Conservation (phyloP, 2,113 vertebrate genomes). For the Calidris pugnax region DNA sequence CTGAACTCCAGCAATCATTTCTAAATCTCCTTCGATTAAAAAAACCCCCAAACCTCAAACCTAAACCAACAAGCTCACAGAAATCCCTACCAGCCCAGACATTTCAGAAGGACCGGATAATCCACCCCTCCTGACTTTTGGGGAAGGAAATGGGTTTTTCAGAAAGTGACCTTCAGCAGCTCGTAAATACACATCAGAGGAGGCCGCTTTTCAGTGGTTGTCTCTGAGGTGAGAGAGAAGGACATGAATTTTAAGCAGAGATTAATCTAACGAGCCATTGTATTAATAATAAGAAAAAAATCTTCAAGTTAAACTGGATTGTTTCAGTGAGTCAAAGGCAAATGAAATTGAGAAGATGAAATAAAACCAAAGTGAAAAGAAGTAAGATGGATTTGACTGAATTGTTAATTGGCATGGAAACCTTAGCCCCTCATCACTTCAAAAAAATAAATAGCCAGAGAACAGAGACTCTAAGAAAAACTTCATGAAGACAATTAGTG, state of each 20-base stretch:
- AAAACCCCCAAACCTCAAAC: background rate
- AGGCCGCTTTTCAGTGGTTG: background rate
- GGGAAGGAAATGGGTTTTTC: background rate
- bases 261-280: conserved; percentile 26
- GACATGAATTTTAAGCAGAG: conserved; percentile 35
- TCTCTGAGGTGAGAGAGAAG: background rate
- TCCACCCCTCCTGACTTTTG: background rate
- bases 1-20: conserved; percentile 7
- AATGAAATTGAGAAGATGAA: conserved; percentile 7
- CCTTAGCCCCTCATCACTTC: background rate
- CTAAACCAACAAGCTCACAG: background rate
- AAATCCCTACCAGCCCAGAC: no score
- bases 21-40: background rate
- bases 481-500: background rate
- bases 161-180: background rate
- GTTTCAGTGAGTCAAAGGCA: background rate
- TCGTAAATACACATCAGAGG: background rate
- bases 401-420: background rate
- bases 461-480: background rate
- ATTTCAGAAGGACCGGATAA: background rate
- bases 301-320: background rate
- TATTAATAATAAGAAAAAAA: background rate
- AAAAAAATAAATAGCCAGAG: background rate
- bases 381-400: background rate
- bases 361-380: conserved; percentile 13